A percentile compares a stretch with the other conserved stretches of the same genome.
Evolutionary conservation across 2,888 invertebrate species (phyloP).

Genomic region (Lapara coniferarum): DNA sequence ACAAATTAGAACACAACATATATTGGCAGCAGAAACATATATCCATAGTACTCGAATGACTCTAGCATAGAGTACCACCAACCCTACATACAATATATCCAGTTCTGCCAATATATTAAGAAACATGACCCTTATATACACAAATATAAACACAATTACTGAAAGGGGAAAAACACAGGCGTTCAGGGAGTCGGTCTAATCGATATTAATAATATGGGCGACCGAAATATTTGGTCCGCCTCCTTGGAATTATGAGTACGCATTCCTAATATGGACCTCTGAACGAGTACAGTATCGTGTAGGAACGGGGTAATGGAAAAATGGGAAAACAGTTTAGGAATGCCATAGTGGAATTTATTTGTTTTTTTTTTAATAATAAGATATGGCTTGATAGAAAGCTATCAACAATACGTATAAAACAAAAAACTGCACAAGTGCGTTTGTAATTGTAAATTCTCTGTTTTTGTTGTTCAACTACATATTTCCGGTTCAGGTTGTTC

Average conservation of each 20-base stretch:
- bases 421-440: too few species aligned
- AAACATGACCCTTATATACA: not conserved
- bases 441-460: too few species aligned
- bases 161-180: not conserved
- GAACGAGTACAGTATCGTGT: not conserved
- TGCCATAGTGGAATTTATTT: not conserved
- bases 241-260: conserved; percentile 41
- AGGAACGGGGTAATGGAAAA: not conserved
- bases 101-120: not conserved
- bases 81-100: not conserved
- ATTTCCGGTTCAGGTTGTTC: too few species aligned
- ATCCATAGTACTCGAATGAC: not conserved
- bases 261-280: conserved; percentile 27
- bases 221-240: conserved; percentile 41
- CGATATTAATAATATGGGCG: conserved; percentile 56
- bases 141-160: not conserved
- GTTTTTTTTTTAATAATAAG: too few species aligned
- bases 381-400: too few species aligned
- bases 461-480: too few species aligned
- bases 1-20: too few species aligned
- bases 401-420: too few species aligned
- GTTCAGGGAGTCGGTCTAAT: conserved; percentile 45
- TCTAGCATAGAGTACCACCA: not conserved
- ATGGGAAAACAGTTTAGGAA: not conserved
- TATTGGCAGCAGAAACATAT: too few species aligned